Percentiles rank a stretch among this genome's conserved stretches.
Conservation (phyloP, 1,140 invertebrate species). For the Parasteatoda tepidariorum region DNA sequence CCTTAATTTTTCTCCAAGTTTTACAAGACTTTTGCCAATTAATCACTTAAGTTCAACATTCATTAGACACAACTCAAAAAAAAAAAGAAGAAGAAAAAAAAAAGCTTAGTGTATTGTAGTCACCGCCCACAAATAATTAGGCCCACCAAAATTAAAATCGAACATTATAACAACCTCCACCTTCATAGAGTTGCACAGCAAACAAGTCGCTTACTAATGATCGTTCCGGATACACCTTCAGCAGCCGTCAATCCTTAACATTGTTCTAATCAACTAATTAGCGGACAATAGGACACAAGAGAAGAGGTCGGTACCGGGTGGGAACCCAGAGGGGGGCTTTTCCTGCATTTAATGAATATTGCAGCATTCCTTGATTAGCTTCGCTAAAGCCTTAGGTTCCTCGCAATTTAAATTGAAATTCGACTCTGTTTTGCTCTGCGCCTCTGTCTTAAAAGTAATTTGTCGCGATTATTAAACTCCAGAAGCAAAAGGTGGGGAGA, state of each 20-base stretch:
- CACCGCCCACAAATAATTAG: not conserved
- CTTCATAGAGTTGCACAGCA: not conserved
- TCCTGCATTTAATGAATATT: conserved; percentile 54
- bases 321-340: not conserved
- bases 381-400: conserved; percentile 36
- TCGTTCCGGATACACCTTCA: conserved; percentile 13
- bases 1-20: too few species aligned
- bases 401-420: conserved; percentile 58
- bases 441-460: conserved; percentile 51
- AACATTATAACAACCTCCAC: not conserved
- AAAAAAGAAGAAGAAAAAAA: not conserved
- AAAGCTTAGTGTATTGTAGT: not conserved
- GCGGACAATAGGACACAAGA: conserved; percentile 50
- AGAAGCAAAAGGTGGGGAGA: not conserved
- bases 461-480: conserved; percentile 55
- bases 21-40: too few species aligned
- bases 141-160: not conserved
- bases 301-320: not conserved
- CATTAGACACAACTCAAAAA: too few species aligned
- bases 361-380: conserved; percentile 48
- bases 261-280: conserved; percentile 58
- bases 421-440: conserved; percentile 16
- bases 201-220: conserved; percentile 40
- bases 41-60: too few species aligned
- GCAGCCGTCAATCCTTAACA: conserved; percentile 44